Evolutionary conservation across 2,888 invertebrate species (phyloP).

Genomic region (Eupithecia vulgata): DNA sequence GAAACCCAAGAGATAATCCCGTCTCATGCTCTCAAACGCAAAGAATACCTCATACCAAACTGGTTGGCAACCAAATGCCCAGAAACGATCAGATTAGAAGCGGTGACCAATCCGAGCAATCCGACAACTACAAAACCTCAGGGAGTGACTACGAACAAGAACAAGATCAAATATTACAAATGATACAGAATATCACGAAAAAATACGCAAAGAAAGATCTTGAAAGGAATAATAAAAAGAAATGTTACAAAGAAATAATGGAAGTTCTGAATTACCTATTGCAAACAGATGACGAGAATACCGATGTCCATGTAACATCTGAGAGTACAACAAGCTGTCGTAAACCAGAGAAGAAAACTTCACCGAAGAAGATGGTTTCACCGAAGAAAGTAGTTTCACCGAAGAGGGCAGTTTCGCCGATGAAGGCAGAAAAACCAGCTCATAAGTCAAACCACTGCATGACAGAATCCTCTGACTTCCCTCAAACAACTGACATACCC

Average conservation of each 20-base stretch:
- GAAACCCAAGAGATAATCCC: slow-evolving; percentile 45
- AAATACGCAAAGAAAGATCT: slow-evolving; percentile 72
- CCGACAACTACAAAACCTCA: slow-evolving; percentile 24
- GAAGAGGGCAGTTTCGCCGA: slow-evolving; percentile 1
- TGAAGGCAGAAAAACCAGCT: slow-evolving; percentile 27
- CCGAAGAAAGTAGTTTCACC: neutral
- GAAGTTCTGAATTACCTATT: slow-evolving; percentile 71
- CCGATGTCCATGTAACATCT: slow-evolving; percentile 36
- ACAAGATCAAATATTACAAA: slow-evolving; percentile 62
- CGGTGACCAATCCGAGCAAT: slow-evolving; percentile 17
- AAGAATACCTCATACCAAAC: slow-evolving; percentile 5
- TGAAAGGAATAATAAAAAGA: slow-evolving; percentile 66
- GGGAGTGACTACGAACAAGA: slow-evolving; percentile 39
- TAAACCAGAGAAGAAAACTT: slow-evolving; percentile 26
- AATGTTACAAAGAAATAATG: slow-evolving; percentile 75
- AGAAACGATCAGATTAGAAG: slow-evolving; percentile 16
- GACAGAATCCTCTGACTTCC: slow-evolving; percentile 58
- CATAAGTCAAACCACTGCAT: slow-evolving; percentile 51
- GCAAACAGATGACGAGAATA: slow-evolving; percentile 71
- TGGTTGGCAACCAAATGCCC: neutral
- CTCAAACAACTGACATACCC: slow-evolving; percentile 64
- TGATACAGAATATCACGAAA: slow-evolving; percentile 73
- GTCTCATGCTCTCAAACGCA: slow-evolving; percentile 16
- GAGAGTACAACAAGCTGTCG: slow-evolving; percentile 27
- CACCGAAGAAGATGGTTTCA: slow-evolving; percentile 24